Evolutionary conservation across 2,888 invertebrate genomes (phyloP).

Genomic region (Parasteatoda lunata): DNA sequence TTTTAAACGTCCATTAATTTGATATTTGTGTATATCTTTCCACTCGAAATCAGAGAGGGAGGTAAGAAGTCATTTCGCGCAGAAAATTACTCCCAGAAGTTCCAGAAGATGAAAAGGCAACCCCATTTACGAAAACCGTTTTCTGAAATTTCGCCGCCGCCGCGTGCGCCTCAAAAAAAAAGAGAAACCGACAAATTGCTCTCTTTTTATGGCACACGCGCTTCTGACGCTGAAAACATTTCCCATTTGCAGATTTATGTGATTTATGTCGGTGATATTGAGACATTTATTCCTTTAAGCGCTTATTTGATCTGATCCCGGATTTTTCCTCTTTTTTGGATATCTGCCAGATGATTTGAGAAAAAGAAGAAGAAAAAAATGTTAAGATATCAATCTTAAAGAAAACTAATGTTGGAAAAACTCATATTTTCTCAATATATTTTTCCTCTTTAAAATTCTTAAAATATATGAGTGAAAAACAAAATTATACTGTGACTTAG

Average conservation of each 20-base stretch:
- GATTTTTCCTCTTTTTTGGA: not conserved
- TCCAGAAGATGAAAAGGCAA: conserved; percentile 11
- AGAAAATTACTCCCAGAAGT: conserved; percentile 40
- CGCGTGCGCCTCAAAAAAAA: not conserved
- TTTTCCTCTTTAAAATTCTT: too few species aligned
- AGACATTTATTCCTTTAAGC: conserved; percentile 16
- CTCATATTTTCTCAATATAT: too few species aligned
- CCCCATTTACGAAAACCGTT: conserved; percentile 27
- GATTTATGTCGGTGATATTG: conserved; percentile 44
- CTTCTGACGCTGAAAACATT: conserved; percentile 54
- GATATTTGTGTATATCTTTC: conserved; percentile 33
- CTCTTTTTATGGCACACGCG: conserved; percentile 1
- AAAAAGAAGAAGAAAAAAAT: not conserved
- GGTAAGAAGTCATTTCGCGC: conserved; percentile 44
- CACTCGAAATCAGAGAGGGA: conserved; percentile 12
- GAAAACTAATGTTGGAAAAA: not conserved
- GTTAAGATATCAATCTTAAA: not conserved
- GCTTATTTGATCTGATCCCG: not conserved
- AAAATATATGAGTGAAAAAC: too few species aligned
- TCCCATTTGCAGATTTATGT: conserved; percentile 59
- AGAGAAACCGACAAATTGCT: conserved; percentile 43
- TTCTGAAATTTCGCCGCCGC: conserved; percentile 10
- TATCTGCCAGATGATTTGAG: not conserved
- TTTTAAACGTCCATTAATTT: conserved; percentile 28
- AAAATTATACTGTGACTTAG: too few species aligned